phyloP scores from a whole-genome alignment of 2,888 invertebrate species.

The Hydriomena furcata region DNA sequence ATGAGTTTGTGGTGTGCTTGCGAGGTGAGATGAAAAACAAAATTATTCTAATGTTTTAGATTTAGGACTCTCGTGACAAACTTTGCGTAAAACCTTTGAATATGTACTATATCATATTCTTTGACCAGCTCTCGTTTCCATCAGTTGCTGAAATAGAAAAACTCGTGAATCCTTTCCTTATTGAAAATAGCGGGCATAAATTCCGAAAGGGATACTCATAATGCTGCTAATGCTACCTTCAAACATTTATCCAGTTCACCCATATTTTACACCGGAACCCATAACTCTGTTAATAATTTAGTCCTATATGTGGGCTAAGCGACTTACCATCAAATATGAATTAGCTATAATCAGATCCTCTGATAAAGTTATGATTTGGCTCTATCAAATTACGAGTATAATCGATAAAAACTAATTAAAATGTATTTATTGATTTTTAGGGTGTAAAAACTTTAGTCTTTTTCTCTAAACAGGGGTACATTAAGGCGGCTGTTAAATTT shows the following conservation, averaged over 20 bases:
- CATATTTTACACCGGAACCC: constrained; percentile 35
- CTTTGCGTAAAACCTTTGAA: too few relatives aligned
- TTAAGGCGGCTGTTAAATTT: too few relatives aligned
- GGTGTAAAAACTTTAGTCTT: too few relatives aligned
- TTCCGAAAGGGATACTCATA: constrained; percentile 36
- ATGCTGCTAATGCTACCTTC: constrained; percentile 28
- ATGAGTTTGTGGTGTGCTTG: too few relatives aligned
- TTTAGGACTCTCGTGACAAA: too few relatives aligned
- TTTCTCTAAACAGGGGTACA: too few relatives aligned
- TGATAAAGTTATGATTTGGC: constrained; percentile 47
- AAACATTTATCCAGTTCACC: constrained; percentile 28
- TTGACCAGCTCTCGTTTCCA: not conserved
- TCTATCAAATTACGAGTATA: constrained; percentile 6
- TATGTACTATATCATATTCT: not conserved
- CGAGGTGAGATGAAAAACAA: too few relatives aligned
- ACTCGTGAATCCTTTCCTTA: constrained; percentile 16
- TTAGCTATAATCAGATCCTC: constrained; percentile 40
- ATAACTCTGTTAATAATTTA: constrained; percentile 45
- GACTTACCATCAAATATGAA: constrained; percentile 54
- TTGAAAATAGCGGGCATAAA: constrained; percentile 32
- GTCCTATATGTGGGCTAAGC: constrained; percentile 41
- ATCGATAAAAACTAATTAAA: not conserved
- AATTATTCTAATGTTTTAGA: too few relatives aligned
- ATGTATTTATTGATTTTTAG: too few relatives aligned
- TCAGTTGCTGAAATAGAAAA: constrained; percentile 6